Evolutionary conservation across 2,888 invertebrate genomes (phyloP).

Genomic region (Rhopalosiphum nymphaeae): DNA sequence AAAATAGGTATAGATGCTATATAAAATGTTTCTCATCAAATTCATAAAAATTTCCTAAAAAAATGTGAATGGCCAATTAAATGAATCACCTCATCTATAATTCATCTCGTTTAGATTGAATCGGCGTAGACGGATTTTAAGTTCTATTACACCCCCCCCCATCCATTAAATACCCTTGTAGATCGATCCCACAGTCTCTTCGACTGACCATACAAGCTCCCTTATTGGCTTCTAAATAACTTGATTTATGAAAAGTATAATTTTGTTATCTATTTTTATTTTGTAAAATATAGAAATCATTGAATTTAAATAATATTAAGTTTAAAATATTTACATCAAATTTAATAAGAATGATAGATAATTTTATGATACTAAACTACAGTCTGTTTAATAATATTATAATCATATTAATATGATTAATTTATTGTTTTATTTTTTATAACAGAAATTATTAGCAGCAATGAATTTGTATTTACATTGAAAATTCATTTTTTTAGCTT

Average conservation of each 20-base stretch:
- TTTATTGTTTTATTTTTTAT: too few species aligned
- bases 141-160: too few species aligned
- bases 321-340: neutral
- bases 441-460: too few species aligned
- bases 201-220: too few species aligned
- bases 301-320: neutral
- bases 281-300: neutral
- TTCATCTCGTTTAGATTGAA: neutral
- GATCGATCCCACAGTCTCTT: too few species aligned
- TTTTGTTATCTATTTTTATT: neutral
- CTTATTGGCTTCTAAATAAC: neutral
- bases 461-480: neutral
- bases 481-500: neutral
- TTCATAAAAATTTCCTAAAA: neutral
- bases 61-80: neutral
- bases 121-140: too few species aligned
- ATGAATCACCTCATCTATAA: neutral
- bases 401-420: neutral
- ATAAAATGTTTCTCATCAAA: neutral
- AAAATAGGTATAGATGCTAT: neutral
- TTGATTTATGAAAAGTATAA: neutral
- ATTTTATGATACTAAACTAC: neutral
- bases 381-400: neutral
- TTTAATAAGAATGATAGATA: neutral
- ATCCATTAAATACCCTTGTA: too few species aligned